Evolutionary conservation across 2,797 vertebrate genomes (phyloP).

Genomic region (Tragopan temminckii): DNA sequence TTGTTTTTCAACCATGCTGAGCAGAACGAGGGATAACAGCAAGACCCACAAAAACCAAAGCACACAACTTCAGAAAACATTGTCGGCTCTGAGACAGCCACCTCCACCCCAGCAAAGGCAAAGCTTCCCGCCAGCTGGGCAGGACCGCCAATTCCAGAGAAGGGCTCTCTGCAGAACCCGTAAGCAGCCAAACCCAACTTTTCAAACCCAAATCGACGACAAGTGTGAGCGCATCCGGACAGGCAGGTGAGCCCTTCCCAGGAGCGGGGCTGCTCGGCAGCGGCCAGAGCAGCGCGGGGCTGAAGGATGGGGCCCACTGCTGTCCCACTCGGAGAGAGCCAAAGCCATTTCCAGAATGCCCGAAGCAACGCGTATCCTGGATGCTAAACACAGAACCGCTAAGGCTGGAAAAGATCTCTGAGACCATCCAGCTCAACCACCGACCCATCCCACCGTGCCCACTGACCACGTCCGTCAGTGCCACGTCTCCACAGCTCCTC

Average conservation of each 20-base stretch:
- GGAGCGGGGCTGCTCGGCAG: not conserved
- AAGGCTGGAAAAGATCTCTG: not conserved
- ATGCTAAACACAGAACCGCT: not conserved
- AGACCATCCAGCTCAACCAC: not conserved
- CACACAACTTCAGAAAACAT: not conserved
- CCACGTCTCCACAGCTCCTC: not conserved
- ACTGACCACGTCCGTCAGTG: not conserved
- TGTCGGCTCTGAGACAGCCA: not conserved
- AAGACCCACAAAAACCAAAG: not conserved
- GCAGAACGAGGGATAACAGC: not conserved
- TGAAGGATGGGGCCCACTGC: not conserved
- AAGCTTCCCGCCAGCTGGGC: not conserved
- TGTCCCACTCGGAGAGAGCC: not conserved
- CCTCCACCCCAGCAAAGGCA: not conserved
- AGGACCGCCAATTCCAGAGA: not conserved
- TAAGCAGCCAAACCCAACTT: conserved; percentile 47
- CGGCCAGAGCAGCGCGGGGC: rapidly evolving
- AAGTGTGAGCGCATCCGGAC: not conserved
- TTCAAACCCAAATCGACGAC: conserved; percentile 31
- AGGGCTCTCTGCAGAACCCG: not conserved
- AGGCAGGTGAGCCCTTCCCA: conserved; percentile 69
- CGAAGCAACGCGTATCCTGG: not conserved
- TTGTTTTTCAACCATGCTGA: not conserved
- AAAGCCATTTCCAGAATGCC: not conserved
- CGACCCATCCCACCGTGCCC: not conserved